Evolutionary conservation across 2,888 invertebrate genomes (phyloP), one percentile per base, ranked within the genome.

Genomic region (Synanthedon vespiformis): DNA sequence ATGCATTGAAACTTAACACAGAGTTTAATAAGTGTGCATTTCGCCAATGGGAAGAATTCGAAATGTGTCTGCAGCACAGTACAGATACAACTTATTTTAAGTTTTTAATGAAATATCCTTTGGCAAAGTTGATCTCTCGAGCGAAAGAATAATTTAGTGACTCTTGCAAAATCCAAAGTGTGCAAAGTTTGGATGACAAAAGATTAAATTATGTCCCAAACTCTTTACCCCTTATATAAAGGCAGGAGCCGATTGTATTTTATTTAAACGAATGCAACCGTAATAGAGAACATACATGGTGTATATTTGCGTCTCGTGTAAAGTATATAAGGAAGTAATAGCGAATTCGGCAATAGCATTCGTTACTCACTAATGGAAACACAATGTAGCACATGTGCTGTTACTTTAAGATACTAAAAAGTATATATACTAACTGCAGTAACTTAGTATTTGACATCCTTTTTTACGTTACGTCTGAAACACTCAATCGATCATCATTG

Each of bases 71-170:
- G 50, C 56, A 55, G 67, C 77, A 58, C 60, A 64, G 64, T 70
- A 71, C 72, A 75, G 67, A 74, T 72, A 73, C 66, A 73, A 74
- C 69, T 78, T 77, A 70, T 74, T 78, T 72, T 74, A 79, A 80
- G 77, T 80, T 80, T 81, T 79, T 75, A 79, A 80, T 81, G 77
- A 80, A 81, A 80, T 77, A 79, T 73, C 71, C 74, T 74, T 74
- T 67, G 69, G 65, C 67, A 57, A 59, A 73, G 68, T 72, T 74
- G 70, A 76, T 77, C 72, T 72, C 58, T 57, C 54, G 62, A 62
- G 63, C 49, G 53, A 59, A 59, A 59, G 59, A 59, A 59, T 59
- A 59, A 57, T 59, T 59, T 57, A 57, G 53, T 55, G 51, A 55
- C 47, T 48, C 51, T 14, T 53, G 51, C 52, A 56, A 56, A 54